Percentiles rank a stretch among this genome's conserved stretches.
phyloP scores from a whole-genome alignment of 2,797 vertebrate genomes.

The Hybognathus amarus region DNA sequence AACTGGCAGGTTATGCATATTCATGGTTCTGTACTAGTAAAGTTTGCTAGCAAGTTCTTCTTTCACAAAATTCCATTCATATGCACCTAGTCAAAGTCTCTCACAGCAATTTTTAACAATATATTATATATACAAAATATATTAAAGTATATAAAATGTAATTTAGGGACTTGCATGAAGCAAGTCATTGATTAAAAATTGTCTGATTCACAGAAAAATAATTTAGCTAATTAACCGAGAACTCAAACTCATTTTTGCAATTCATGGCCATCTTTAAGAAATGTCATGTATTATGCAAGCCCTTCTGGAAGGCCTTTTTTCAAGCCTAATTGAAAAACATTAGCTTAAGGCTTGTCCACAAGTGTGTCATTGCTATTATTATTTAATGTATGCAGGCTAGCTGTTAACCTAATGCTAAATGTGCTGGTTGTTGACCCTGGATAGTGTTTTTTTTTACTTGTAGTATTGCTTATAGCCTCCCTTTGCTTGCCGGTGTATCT shows the following conservation, averaged over 20 bases:
- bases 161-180: neutral
- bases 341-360: neutral
- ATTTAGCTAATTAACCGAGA: neutral
- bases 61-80: neutral
- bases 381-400: constrained; percentile 17
- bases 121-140: neutral
- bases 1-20: constrained; percentile 47
- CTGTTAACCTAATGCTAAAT: neutral
- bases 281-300: constrained; percentile 2
- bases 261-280: constrained; percentile 9
- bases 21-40: constrained; percentile 33
- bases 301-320: neutral
- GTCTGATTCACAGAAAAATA: neutral
- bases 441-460: neutral
- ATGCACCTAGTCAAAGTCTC: neutral
- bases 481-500: neutral
- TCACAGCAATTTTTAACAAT: neutral
- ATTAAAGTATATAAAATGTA: neutral
- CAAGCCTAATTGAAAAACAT: neutral
- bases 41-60: neutral
- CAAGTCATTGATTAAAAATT: neutral
- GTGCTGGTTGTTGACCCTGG: constrained; percentile 22
- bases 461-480: neutral
- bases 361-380: constrained; percentile 10
- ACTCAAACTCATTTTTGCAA: neutral